These are phyloP conservation scores for Ephestia elutella DNA, from an alignment of 1,140 invertebrate genomes.

Conservation along the genomic window DNA sequence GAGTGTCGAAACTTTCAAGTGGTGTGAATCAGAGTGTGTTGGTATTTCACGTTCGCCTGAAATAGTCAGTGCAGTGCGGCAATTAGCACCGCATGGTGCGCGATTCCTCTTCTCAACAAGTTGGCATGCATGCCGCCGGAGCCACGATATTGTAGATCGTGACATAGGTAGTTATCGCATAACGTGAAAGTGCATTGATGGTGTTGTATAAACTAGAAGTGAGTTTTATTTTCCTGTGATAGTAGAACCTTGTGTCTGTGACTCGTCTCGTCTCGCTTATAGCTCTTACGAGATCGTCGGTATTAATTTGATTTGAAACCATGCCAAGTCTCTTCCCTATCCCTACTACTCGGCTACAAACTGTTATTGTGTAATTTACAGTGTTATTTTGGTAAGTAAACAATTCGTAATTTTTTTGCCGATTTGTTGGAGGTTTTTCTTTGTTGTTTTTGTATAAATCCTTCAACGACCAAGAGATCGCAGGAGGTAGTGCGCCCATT, in stretches of 20 bases:
- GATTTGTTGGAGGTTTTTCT: no score
- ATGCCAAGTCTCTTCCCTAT: background rate
- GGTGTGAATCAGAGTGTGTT: slow-evolving; percentile 58
- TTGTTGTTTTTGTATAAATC: no score
- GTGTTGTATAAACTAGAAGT: no score
- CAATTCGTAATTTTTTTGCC: background rate
- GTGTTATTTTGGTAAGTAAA: slow-evolving; percentile 7
- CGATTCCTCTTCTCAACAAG: slow-evolving; percentile 16
- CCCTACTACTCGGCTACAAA: background rate
- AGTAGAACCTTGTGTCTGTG: no score
- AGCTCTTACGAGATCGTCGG: background rate
- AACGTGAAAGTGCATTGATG: background rate
- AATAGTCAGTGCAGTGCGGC: slow-evolving; percentile 59
- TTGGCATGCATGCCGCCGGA: slow-evolving; percentile 33
- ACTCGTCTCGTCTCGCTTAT: no score
- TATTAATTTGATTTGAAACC: background rate
- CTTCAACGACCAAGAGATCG: no score
- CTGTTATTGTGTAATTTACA: slow-evolving; percentile 1
- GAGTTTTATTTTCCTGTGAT: no score
- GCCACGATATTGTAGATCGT: slow-evolving; percentile 21
- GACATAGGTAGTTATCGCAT: background rate
- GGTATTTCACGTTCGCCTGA: slow-evolving; percentile 52
- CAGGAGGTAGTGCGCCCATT: no score
- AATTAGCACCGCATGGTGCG: slow-evolving; percentile 40
- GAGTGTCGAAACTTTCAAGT: slow-evolving; percentile 53